A percentile compares a stretch with the other conserved stretches of the same genome.
phyloP scores from a whole-genome alignment of 1,140 invertebrate species.

The Philotrypesis tridentata region DNA sequence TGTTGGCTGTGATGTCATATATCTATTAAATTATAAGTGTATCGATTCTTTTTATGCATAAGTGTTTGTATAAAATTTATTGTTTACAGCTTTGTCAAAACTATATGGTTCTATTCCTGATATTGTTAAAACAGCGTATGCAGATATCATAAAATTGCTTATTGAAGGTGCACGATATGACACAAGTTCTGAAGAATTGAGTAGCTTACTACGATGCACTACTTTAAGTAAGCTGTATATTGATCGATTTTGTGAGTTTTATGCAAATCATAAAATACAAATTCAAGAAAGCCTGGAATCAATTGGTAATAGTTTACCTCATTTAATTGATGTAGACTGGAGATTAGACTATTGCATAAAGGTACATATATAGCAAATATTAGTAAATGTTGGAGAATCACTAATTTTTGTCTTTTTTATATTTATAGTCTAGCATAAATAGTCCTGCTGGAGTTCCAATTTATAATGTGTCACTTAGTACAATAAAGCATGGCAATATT shows the following conservation, averaged over 20 bases:
- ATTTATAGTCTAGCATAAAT: conserved; percentile 67
- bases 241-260: conserved; percentile 66
- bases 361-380: conserved; percentile 58
- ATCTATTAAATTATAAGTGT: too few species aligned
- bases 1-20: too few species aligned
- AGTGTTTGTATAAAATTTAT: neutral
- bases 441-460: conserved; percentile 64
- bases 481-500: conserved; percentile 68
- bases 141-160: conserved; percentile 66
- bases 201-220: conserved; percentile 60
- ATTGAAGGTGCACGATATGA: conserved; percentile 70
- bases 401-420: conserved; percentile 11
- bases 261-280: conserved; percentile 62
- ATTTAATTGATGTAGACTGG: conserved; percentile 80
- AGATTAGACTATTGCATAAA: conserved; percentile 77
- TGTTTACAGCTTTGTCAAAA: conserved; percentile 55
- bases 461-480: conserved; percentile 70
- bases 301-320: conserved; percentile 74
- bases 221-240: conserved; percentile 58
- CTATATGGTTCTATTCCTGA: conserved; percentile 66
- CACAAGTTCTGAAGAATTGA: conserved; percentile 64
- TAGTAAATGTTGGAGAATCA: neutral
- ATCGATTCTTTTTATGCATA: too few species aligned
- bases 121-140: conserved; percentile 68
- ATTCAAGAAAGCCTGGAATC: conserved; percentile 69